phyloP scores from a whole-genome alignment of 1,140 invertebrate species.

The Archegozetes longisetosus region DNA sequence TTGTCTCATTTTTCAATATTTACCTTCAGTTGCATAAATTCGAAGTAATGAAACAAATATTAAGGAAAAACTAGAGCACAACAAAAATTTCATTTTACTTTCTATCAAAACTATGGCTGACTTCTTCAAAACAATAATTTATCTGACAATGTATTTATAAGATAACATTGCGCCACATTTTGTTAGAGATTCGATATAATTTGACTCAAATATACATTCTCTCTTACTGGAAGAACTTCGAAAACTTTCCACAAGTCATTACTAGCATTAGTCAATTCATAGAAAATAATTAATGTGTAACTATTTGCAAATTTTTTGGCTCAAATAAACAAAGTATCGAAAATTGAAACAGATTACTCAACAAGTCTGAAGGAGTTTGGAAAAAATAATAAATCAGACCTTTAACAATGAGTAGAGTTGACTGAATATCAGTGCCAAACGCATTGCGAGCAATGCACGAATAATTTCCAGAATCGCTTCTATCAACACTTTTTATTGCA shows the following conservation, averaged over 20 bases:
- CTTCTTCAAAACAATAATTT: neutral
- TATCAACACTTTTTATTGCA: neutral
- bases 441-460: neutral
- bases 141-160: neutral
- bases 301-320: neutral
- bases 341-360: neutral
- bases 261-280: neutral
- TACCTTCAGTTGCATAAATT: neutral
- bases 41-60: neutral
- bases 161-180: neutral
- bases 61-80: neutral
- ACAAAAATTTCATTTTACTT: neutral
- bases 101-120: neutral
- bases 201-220: no score
- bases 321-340: neutral
- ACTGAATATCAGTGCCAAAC: neutral
- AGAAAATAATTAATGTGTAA: neutral
- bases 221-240: no score
- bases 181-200: neutral
- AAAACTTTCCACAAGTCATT: neutral
- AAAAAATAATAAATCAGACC: neutral
- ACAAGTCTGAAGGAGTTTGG: no score
- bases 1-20: neutral
- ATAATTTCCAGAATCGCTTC: constrained; percentile 7
- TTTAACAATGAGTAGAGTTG: constrained; percentile 1